Conservation (phyloP, 2,797 vertebrate species). For the Bovichtus diacanthus region DNA sequence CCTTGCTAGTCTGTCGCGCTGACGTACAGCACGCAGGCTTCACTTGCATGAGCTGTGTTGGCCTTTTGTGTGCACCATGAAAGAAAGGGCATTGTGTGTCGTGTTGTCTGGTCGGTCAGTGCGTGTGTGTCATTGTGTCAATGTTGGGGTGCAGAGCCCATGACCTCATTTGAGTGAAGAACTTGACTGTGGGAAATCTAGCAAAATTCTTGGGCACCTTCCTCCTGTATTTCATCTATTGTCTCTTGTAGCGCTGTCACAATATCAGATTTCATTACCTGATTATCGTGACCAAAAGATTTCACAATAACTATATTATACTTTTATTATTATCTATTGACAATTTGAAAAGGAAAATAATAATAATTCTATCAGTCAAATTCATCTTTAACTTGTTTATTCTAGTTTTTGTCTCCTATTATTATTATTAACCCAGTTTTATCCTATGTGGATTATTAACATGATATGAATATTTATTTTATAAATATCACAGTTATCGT, state of each 20-base stretch:
- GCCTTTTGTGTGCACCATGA: conserved; percentile 29
- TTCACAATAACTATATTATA: too few relatives aligned
- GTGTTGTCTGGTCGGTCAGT: conserved; percentile 18
- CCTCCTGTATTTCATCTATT: neutral
- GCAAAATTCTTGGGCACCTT: conserved; percentile 7
- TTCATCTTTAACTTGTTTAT: too few relatives aligned
- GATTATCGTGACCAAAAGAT: too few relatives aligned
- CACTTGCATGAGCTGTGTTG: neutral
- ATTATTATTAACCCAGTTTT: too few relatives aligned
- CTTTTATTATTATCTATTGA: too few relatives aligned
- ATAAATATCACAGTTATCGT: too few relatives aligned
- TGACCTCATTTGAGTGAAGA: conserved; percentile 45
- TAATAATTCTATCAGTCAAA: too few relatives aligned
- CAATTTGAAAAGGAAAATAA: too few relatives aligned
- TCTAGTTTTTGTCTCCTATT: too few relatives aligned
- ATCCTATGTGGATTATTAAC: too few relatives aligned
- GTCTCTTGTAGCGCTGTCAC: neutral
- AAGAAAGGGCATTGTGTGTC: conserved; percentile 37
- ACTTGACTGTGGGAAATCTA: conserved; percentile 42
- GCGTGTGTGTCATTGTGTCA: conserved; percentile 12
- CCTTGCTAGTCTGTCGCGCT: conserved; percentile 2
- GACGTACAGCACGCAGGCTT: neutral
- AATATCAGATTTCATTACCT: too few relatives aligned
- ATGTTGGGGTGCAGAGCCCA: conserved; percentile 8
- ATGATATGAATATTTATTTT: too few relatives aligned